Conservation (phyloP, 2,888 invertebrate species). For the Pandemis corylana region DNA sequence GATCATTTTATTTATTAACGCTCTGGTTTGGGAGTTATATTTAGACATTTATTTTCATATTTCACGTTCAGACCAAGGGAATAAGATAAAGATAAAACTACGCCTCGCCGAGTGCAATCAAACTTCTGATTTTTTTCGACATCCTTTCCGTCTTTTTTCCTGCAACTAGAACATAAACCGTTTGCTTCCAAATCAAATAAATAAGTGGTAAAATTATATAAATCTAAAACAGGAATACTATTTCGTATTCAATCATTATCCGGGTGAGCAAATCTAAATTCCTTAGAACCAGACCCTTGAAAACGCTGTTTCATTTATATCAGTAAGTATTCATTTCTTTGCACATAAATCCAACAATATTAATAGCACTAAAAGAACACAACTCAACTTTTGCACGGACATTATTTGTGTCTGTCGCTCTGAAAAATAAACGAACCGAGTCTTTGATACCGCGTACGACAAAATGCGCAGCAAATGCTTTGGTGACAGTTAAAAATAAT, state of each 20-base stretch:
- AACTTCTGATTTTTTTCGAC: too few relatives aligned
- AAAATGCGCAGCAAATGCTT: constrained; percentile 49
- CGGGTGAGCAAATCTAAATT: neutral
- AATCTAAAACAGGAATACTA: too few relatives aligned
- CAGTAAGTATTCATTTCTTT: constrained; percentile 20
- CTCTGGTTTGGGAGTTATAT: constrained; percentile 21
- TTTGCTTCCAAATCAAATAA: too few relatives aligned
- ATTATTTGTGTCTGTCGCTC: constrained; percentile 40
- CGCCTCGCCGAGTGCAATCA: too few relatives aligned
- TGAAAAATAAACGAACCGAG: constrained; percentile 45
- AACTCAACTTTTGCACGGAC: constrained; percentile 41
- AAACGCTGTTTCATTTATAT: constrained; percentile 8
- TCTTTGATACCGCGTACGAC: constrained; percentile 51
- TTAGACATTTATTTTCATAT: neutral
- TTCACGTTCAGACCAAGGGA: neutral
- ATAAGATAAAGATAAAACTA: too few relatives aligned
- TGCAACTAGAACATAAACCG: too few relatives aligned
- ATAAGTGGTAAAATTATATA: too few relatives aligned
- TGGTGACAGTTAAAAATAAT: constrained; percentile 45
- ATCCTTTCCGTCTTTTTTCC: too few relatives aligned
- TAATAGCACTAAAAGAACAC: constrained; percentile 37
- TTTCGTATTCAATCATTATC: too few relatives aligned
- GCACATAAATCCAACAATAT: constrained; percentile 39
- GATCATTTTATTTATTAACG: constrained; percentile 40
- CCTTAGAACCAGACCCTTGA: neutral